Evolutionary conservation across 2,888 invertebrate genomes (phyloP), one percentile per base, ranked within the genome.

Genomic region (Pollenia labialis): DNA sequence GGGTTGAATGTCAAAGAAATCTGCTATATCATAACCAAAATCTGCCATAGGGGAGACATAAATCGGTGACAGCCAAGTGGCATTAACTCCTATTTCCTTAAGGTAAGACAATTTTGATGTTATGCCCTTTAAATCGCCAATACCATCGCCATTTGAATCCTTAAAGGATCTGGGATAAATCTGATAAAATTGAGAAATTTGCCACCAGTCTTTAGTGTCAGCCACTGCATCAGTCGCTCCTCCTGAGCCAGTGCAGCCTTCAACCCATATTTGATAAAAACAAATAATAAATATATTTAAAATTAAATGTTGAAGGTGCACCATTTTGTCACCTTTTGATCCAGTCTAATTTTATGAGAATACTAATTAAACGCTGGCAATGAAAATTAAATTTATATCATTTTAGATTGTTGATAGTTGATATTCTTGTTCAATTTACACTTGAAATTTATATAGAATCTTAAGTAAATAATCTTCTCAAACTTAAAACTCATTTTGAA

Each of bases 31-130:
- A 90, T 98, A 98, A 0, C 98, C 98, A 91, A 97, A 96, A 93
- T 98, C 98, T 0, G 95, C 94, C 96, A 97, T 96, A 0, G 98
- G 97, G 0, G 97, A 97, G 79, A 94, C 94, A 93, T 96, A 97
- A 89, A 98, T 96, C 0, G 98, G 97, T 0, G 97, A 97, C 81
- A 98, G 93, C 97, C 98, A 97, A 79, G 97, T 95, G 0, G 96
- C 96, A 10, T 95, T 95, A 0, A 97, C 94, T 0, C 97, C 96
- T 0, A 96, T 94, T 9, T 96, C 95, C 52, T 94, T 94, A 42
- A 97, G 94, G 89, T 97, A 95, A 11, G 95, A 94, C 76, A 96
- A 85, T 86, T 95, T 94, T 14, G 93, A 94, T 11, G 94, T 94
- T 66, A 96, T 93, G 95, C 98, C 98, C 92, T 95, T 94, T 12